These are phyloP conservation scores for Bombus picipes DNA, from an alignment of 1,140 invertebrate genomes.

Conservation along the genomic window DNA sequence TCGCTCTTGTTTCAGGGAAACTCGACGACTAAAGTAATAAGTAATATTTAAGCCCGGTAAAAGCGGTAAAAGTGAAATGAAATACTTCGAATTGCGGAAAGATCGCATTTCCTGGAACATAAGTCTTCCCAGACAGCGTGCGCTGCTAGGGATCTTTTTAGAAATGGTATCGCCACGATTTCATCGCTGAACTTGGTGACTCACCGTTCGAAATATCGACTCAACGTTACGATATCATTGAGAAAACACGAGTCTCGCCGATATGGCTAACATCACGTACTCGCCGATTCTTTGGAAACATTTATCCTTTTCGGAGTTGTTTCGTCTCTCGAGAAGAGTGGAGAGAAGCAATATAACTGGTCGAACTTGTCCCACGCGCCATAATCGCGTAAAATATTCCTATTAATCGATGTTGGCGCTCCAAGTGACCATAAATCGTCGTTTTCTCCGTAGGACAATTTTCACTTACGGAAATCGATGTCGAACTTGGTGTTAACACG, in stretches of 20 bases:
- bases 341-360: background rate
- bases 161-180: background rate
- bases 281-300: background rate
- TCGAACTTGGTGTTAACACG: too few species aligned
- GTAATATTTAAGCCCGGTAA: background rate
- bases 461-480: background rate
- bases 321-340: background rate
- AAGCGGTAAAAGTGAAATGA: slow-evolving; percentile 17
- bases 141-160: background rate
- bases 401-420: background rate
- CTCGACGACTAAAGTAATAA: background rate
- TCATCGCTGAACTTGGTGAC: background rate
- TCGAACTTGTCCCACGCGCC: background rate
- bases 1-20: slow-evolving; percentile 5
- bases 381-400: background rate
- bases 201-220: slow-evolving; percentile 12
- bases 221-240: background rate
- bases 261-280: background rate
- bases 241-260: background rate
- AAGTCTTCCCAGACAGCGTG: slow-evolving; percentile 7
- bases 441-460: slow-evolving; percentile 9
- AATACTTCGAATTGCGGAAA: background rate
- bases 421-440: background rate
- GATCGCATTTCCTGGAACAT: background rate
- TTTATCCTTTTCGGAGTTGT: background rate